Percentiles rank a stretch among this genome's conserved stretches.
Evolutionary conservation across 2,113 vertebrate species (phyloP).

Genomic region (Dromas ardeola): DNA sequence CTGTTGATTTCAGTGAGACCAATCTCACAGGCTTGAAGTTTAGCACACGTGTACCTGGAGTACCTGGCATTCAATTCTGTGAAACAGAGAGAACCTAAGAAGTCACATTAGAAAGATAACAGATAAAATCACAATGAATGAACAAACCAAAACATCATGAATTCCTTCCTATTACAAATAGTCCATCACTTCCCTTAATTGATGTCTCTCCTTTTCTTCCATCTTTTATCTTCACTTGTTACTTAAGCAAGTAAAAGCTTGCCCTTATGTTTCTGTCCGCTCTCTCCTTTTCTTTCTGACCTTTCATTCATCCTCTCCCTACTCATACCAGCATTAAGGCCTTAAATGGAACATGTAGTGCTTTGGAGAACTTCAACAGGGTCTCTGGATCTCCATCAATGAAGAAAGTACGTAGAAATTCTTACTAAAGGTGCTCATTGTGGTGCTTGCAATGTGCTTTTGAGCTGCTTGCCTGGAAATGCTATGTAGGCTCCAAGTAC

Average conservation of each 20-base stretch:
- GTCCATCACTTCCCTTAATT: background rate
- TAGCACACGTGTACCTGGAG: background rate
- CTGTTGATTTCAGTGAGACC: background rate
- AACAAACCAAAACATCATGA: background rate
- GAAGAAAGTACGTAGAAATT: background rate
- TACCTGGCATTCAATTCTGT: background rate
- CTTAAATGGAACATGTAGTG: background rate
- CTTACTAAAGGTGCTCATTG: background rate
- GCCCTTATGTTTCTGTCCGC: background rate
- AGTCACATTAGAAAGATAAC: background rate
- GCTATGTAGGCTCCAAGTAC: rapidly evolving
- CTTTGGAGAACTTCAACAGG: background rate
- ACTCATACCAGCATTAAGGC: background rate
- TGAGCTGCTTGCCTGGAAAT: background rate
- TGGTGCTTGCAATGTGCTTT: background rate
- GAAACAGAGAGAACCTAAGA: background rate
- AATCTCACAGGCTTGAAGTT: background rate
- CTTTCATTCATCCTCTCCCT: background rate
- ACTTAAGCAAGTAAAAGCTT: background rate
- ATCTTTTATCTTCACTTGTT: background rate
- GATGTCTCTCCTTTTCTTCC: background rate
- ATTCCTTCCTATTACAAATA: background rate
- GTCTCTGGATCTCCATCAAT: background rate
- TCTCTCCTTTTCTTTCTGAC: background rate
- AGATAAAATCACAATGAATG: background rate